Base-by-base conservation (phyloP, 2,113 vertebrate genomes). In the Pithys albifrons region DNA sequence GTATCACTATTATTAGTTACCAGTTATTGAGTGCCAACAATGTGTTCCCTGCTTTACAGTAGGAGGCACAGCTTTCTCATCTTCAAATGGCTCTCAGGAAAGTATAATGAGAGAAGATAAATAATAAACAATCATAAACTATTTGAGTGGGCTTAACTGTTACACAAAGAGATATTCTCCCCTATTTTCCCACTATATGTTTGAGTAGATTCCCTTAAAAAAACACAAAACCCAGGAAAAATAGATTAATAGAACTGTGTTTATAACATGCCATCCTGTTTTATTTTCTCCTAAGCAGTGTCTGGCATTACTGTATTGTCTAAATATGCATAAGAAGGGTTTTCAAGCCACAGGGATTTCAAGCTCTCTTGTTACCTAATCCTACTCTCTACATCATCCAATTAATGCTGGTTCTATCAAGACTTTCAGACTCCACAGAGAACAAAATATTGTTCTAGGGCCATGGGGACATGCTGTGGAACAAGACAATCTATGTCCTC, bases 321-420 rank as follows among this genome's bases (percentile, higher is more conserved):
- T 95, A 92, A 94, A 84, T 90, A 86, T 69, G 29, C 28, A 41
- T 65, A 74, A 91, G 7, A 24, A 87, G 48, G 55, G 46, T 78
- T 86, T 95, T 93, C 31, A 88, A 80, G 25, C n/a, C 64, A 66
- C 13, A 69, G 54, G 67, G 71, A 80, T 90, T 95, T 86, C 72
- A 92, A 49, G 25, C 15, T 77, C 9, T 91, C 46, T 75, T 87
- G 75, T 58, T 88, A 78, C 55, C 39, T 88, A 96, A 94, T 93
- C 72, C 19, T 77, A 35, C 45, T 67, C 39, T 91, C 45, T 76
- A 67, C 52, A 81, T 61, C 59, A 78, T 57, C 59, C 72, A 93
- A 54, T 96, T 93, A 84, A 48, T 2, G 1, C 17, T 67, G 59
- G 17, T 77, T 69, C 67, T 83, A 45, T 76, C 67, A 90, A 93